phyloP scores from a whole-genome alignment of 2,888 invertebrate genomes.

The Drosophila mayaguana region DNA sequence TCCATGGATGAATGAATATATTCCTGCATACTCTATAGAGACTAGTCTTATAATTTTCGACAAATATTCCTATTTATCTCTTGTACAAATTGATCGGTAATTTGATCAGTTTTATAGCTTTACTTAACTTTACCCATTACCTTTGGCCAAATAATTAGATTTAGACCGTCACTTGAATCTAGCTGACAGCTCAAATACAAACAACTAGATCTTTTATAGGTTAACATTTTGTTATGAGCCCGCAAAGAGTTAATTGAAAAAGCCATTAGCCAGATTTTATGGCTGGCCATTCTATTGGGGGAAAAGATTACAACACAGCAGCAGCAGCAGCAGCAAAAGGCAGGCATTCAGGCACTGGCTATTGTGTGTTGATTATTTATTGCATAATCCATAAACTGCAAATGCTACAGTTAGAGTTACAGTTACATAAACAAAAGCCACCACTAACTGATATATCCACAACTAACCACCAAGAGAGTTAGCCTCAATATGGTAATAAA shows the following conservation, averaged over 20 bases:
- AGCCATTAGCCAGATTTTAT: conserved; percentile 53
- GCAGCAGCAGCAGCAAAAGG: conserved; percentile 7
- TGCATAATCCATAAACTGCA: conserved; percentile 80
- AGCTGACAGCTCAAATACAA: not conserved
- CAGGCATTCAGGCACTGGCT: conserved; percentile 22
- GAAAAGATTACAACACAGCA: conserved; percentile 48
- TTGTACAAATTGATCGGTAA: too few species aligned
- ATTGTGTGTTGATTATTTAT: conserved; percentile 78
- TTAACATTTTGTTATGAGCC: conserved; percentile 11
- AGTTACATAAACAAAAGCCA: conserved; percentile 77
- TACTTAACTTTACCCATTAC: not conserved
- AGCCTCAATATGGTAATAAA: conserved; percentile 78
- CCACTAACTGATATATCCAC: conserved; percentile 54
- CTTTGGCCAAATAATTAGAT: not conserved
- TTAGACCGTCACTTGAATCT: not conserved
- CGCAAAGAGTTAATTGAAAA: conserved; percentile 19
- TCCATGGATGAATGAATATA: too few species aligned
- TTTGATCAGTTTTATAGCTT: too few species aligned
- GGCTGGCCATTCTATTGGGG: conserved; percentile 38
- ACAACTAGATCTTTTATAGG: conserved; percentile 8
- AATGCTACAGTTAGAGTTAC: conserved; percentile 73
- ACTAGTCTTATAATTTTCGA: too few species aligned
- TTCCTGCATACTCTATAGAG: too few species aligned
- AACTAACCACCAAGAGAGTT: conserved; percentile 66
- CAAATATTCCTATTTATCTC: too few species aligned